Base-by-base conservation (phyloP, 2,888 invertebrate genomes). In the Spodoptera littoralis region DNA sequence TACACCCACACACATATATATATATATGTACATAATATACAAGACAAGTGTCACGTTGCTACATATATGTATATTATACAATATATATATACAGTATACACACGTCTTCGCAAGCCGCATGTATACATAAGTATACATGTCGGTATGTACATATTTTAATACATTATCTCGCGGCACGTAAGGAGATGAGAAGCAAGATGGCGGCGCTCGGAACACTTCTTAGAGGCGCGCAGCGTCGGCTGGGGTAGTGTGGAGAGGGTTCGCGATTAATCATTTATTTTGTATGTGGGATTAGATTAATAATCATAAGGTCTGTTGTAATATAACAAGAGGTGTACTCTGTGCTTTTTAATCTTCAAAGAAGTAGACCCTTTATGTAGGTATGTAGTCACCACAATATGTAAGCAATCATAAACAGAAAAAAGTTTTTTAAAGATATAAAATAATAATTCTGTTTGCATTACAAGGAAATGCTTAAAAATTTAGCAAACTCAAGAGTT, bases 111-210 rank as follows among this genome's bases (percentile, higher is more conserved):
- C 73, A 59, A 61, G 65, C 76, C 72, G 59, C 75, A 67, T 22
- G 42, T 75, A 65, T 57, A 46, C 54, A 49, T 30, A 56, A 42
- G 45, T 76, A 60, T 72, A 73, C 58, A 67, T 58, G 65, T 66
- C 53, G 62, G 76, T 76, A 74, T 77, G 79, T 82, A 82, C 83
- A 86, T 87, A 86, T 90, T 91, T 91, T 91, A 91, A 90, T 91
- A 91, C 85, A 90, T 91, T 91, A 90, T 89, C 87, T 85, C 84
- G 87, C 85, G 84, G 84, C 83, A 84, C 86, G 88, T 90, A 90
- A 88, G 89, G 84, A 87, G 93, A 92, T 91, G 93, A 92, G 92
- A 90, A 89, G 85, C 94, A 94, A 94, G 93, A 94, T 94, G 94
- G 94, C 93, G 89, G 74, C 72, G 76, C 74, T 83, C 83, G 82